phyloP scores from a whole-genome alignment of 2,797 vertebrate genomes.

The Enteromius paludinosus region DNA sequence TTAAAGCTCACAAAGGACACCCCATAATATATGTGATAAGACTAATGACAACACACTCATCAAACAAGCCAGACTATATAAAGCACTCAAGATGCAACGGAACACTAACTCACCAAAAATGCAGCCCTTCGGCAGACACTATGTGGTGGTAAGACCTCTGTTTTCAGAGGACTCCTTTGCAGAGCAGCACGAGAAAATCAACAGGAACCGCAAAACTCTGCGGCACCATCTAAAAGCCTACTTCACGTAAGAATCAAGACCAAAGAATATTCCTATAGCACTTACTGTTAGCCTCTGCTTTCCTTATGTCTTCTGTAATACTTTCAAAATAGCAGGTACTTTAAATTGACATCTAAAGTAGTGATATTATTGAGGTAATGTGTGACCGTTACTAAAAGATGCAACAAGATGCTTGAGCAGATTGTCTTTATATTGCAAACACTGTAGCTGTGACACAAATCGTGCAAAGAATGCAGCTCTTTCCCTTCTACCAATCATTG shows the following conservation, averaged over 20 bases:
- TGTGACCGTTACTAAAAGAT: not conserved
- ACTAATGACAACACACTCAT: not conserved
- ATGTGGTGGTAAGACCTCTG: slow-evolving; percentile 78
- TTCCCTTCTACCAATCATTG: slow-evolving; percentile 82
- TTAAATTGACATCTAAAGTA: not conserved
- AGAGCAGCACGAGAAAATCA: slow-evolving; percentile 77
- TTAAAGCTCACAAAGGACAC: slow-evolving; percentile 18
- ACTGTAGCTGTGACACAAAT: slow-evolving; percentile 81
- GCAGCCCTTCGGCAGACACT: slow-evolving; percentile 78
- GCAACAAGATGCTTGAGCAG: not conserved
- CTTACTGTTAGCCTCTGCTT: not conserved
- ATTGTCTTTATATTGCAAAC: slow-evolving; percentile 5
- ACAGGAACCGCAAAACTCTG: slow-evolving; percentile 79
- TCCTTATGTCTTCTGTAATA: not conserved
- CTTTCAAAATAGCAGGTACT: not conserved
- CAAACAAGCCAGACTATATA: slow-evolving; percentile 32
- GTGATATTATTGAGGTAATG: not conserved
- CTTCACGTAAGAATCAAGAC: slow-evolving; percentile 78
- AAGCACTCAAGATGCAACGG: slow-evolving; percentile 7
- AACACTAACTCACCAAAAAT: slow-evolving; percentile 62
- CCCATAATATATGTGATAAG: not conserved
- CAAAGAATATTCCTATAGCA: not conserved
- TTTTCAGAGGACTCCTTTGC: slow-evolving; percentile 83
- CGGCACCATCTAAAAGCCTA: slow-evolving; percentile 76
- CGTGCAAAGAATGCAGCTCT: slow-evolving; percentile 80